phyloP scores from a whole-genome alignment of 2,888 invertebrate species.

The Pristionchus arcanus region DNA sequence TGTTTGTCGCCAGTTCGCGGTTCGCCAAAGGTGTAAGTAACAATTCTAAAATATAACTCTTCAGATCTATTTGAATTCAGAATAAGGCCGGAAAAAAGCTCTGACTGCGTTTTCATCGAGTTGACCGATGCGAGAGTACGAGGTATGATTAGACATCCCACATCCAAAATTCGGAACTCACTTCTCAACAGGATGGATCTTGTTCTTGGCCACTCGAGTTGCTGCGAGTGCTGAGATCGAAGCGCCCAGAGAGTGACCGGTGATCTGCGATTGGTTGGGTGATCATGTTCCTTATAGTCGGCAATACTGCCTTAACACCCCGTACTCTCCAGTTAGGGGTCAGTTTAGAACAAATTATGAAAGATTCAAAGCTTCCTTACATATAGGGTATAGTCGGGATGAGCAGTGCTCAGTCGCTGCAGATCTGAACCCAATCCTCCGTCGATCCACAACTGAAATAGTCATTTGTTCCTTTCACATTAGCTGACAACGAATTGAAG shows the following conservation, averaged over 20 bases:
- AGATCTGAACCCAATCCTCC: slow-evolving; percentile 17
- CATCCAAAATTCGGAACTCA: too few relatives aligned
- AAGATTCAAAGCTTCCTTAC: neutral
- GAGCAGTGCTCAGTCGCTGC: neutral
- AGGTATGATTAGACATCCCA: too few relatives aligned
- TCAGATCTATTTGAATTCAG: too few relatives aligned
- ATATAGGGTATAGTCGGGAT: slow-evolving; percentile 28
- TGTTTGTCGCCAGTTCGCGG: slow-evolving; percentile 1
- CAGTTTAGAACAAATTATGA: too few relatives aligned
- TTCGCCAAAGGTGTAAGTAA: slow-evolving; percentile 24
- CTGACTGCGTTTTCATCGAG: too few relatives aligned
- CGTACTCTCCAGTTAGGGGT: too few relatives aligned
- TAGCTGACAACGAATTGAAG: too few relatives aligned
- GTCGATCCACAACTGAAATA: neutral
- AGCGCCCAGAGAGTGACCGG: slow-evolving; percentile 71
- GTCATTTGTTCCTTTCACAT: too few relatives aligned
- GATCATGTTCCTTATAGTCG: too few relatives aligned
- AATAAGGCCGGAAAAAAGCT: too few relatives aligned
- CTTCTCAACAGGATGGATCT: slow-evolving; percentile 15
- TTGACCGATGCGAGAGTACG: too few relatives aligned
- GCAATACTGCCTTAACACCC: too few relatives aligned
- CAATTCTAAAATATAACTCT: neutral
- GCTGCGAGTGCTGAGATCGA: slow-evolving; percentile 69
- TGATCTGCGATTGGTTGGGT: slow-evolving; percentile 60
- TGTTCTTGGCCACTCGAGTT: slow-evolving; percentile 57